Conservation (phyloP, 2,113 vertebrate genomes). For the Tachycineta bicolor region DNA sequence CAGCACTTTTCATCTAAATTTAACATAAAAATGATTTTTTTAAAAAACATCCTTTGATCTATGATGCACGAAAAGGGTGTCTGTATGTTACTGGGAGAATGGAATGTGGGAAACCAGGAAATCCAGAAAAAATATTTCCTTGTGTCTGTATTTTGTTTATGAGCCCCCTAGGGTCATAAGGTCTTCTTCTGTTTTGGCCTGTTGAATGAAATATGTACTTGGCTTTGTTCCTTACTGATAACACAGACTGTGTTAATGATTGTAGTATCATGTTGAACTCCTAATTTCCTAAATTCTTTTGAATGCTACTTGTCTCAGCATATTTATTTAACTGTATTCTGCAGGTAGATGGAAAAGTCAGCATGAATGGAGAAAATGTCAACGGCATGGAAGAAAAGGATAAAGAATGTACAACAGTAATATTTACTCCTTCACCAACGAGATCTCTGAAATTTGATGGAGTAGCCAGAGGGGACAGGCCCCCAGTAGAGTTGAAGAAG, state of each 20-base stretch:
- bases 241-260: background rate
- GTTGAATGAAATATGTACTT: background rate
- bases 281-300: background rate
- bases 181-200: background rate
- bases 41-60: background rate
- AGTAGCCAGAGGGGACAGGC: constrained; percentile 60
- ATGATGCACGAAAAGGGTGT: background rate
- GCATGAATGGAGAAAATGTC: constrained; percentile 80
- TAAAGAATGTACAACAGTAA: constrained; percentile 36
- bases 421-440: constrained; percentile 57
- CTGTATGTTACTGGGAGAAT: background rate
- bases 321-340: constrained; percentile 50
- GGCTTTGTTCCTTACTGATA: background rate
- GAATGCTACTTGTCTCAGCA: background rate
- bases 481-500: constrained; percentile 53
- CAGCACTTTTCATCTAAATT: background rate
- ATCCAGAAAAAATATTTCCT: background rate
- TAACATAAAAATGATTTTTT: background rate
- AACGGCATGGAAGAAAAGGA: constrained; percentile 68
- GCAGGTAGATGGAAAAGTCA: constrained; percentile 83
- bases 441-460: constrained; percentile 73
- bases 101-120: background rate
- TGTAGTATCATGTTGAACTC: background rate
- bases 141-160: background rate
- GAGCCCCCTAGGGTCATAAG: background rate